Base-by-base conservation (phyloP, 2,888 invertebrate genomes). In the Eristalis arbustorum region DNA sequence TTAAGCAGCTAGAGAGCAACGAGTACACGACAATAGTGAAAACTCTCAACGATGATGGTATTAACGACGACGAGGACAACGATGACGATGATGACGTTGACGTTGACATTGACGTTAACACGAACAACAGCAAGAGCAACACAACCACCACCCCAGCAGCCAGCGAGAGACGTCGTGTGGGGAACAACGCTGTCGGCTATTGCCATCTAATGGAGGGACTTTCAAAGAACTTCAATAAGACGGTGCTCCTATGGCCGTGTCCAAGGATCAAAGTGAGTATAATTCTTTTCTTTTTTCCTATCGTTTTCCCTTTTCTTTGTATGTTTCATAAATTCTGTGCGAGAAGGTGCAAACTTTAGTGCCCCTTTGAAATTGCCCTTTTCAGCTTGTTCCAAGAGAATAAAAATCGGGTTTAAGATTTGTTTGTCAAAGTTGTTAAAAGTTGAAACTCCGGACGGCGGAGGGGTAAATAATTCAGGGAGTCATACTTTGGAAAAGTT, bases 201-300 rank as follows among this genome's bases (percentile, higher is more conserved):
- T 93, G 93, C 89, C 92, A 92, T 88, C 90, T 93, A 89, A 90
- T 90, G 66, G 91, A 92, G 81, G 90, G 91, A 89, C 90, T 93
- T 81, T 90, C 91, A 74, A 90, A 89, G 79, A 91, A 91, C 88
- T 93, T 91, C 85, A 92, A 92, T 88, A 93, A 92, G 89, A 92
- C 91, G 76, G 90, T 93, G 63, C 89, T 93, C 49, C 90, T 92
- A 64, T 93, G 93, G 93, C 93, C 93, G 72, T 93, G 93, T 89
- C 91, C 92, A 42, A 90, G 89, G 84, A 93, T 93, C 91, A 93
- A 92, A 90, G 93, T 93, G 89, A 92, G 93, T 91, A 59, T 8
- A 28, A 72, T 72, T 59, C 34, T 22, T 31, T 42, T 42, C 2
- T 5, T 49, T 40, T 28, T 3, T 14, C 40, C 25, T 14, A 14